Evolutionary conservation across 2,888 invertebrate species (phyloP).

Genomic region (Microchrysa polita): DNA sequence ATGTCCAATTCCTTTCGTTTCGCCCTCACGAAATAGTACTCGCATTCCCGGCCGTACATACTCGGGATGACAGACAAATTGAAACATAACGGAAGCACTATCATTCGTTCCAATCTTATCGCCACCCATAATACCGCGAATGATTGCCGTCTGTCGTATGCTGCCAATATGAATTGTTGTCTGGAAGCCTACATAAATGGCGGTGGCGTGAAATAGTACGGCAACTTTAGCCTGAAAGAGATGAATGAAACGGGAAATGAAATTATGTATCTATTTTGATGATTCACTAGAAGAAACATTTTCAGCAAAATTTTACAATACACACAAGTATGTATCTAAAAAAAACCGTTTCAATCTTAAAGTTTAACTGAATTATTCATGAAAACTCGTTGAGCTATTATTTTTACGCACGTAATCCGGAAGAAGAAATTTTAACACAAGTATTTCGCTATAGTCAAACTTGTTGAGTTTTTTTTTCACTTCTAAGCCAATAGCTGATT

Average conservation of each 20-base stretch:
- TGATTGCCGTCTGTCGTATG: conserved; percentile 93
- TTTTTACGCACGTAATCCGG: no score
- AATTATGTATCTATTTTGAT: no score
- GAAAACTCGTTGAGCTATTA: no score
- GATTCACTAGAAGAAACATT: no score
- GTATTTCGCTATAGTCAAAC: no score
- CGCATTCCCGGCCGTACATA: conserved; percentile 81
- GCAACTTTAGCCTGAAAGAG: conserved; percentile 83
- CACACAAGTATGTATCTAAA: no score
- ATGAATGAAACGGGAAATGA: conserved; percentile 46
- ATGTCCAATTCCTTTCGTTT: conserved; percentile 83
- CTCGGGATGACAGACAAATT: conserved; percentile 90
- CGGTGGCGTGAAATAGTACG: conserved; percentile 87
- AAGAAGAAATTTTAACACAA: no score
- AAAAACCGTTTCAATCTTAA: no score
- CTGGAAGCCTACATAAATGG: conserved; percentile 85
- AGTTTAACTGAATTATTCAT: no score
- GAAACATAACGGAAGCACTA: conserved; percentile 85
- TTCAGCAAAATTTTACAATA: no score
- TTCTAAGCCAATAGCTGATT: no score
- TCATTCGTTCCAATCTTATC: conserved; percentile 77
- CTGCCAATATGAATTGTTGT: conserved; percentile 96
- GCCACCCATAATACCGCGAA: conserved; percentile 75
- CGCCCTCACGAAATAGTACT: conserved; percentile 83
- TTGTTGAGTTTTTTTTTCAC: no score